phyloP scores from a whole-genome alignment of 2,888 invertebrate genomes.

The Caenorhabditis sp. region DNA sequence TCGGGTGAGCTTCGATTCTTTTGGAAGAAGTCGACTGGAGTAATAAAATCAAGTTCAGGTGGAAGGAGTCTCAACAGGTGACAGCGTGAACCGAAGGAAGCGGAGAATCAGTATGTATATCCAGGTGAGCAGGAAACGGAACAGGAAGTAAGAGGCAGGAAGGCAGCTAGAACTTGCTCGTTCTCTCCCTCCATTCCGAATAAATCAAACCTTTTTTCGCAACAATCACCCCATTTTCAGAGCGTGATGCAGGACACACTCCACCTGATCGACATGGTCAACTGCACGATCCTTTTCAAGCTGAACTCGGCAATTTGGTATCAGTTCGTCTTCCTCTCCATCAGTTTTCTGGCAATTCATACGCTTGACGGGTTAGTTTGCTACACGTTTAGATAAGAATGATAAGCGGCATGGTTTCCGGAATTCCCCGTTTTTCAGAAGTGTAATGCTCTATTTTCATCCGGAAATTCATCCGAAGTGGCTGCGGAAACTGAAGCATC shows the following conservation, averaged over 20 bases:
- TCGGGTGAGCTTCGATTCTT: slow-evolving; percentile 23
- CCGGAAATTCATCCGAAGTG: slow-evolving; percentile 56
- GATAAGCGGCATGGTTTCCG: slow-evolving; percentile 23
- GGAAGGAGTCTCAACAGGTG: slow-evolving; percentile 38
- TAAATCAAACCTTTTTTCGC: not conserved
- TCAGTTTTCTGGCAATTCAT: slow-evolving; percentile 56
- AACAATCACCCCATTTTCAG: slow-evolving; percentile 49
- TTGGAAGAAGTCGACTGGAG: not conserved
- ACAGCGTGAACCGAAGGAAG: slow-evolving; percentile 36
- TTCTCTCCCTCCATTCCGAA: slow-evolving; percentile 9
- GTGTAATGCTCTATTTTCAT: slow-evolving; percentile 58
- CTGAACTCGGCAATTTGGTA: slow-evolving; percentile 55
- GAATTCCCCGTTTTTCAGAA: slow-evolving; percentile 36
- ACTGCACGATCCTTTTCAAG: slow-evolving; percentile 60
- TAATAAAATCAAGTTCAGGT: slow-evolving; percentile 30
- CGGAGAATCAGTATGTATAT: slow-evolving; percentile 56
- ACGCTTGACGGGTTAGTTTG: slow-evolving; percentile 56
- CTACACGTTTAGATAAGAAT: slow-evolving; percentile 10
- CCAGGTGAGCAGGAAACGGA: slow-evolving; percentile 25
- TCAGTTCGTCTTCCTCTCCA: slow-evolving; percentile 58
- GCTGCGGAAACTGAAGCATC: slow-evolving; percentile 14
- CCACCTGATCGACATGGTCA: slow-evolving; percentile 63
- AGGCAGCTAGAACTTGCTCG: no score
- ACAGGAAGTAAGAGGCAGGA: not conserved
- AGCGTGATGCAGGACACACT: slow-evolving; percentile 60